phyloP scores from a whole-genome alignment of 2,113 vertebrate genomes.

The Nerophis lumbriciformis region DNA sequence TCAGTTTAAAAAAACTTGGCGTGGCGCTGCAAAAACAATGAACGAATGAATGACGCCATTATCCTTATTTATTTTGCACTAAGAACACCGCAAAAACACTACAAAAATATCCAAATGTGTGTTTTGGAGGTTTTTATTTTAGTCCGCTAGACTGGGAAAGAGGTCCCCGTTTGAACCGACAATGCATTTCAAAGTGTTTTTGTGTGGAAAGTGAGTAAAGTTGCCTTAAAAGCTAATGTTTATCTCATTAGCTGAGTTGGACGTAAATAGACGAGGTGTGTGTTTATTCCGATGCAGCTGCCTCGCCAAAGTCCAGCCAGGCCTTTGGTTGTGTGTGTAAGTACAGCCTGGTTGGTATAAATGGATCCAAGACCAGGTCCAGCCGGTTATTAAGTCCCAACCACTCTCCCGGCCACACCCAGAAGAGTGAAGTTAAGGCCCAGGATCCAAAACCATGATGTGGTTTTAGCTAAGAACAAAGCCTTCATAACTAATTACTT shows the following conservation, averaged over 20 bases:
- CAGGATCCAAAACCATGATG: conserved; percentile 39
- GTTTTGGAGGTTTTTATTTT: neutral
- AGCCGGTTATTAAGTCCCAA: conserved; percentile 62
- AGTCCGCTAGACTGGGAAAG: neutral
- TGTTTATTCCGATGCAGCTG: conserved; percentile 9
- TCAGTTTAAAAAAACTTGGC: conserved; percentile 9
- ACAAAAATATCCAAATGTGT: conserved; percentile 1
- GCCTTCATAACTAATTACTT: neutral
- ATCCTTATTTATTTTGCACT: conserved; percentile 9
- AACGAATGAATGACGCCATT: neutral
- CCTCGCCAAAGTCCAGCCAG: conserved; percentile 28
- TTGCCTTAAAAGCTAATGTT: neutral
- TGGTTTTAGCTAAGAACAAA: conserved; percentile 15
- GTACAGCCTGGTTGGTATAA: conserved; percentile 50
- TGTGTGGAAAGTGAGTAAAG: no score
- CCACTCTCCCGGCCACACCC: conserved; percentile 73
- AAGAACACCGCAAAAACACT: neutral
- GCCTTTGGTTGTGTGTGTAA: conserved; percentile 41
- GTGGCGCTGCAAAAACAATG: neutral
- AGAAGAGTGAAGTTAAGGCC: conserved; percentile 41
- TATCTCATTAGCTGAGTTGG: conserved; percentile 6
- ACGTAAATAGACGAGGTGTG: conserved; percentile 15
- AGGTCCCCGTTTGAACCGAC: neutral
- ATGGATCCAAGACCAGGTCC: conserved; percentile 51
- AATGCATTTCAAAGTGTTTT: neutral